Evolutionary conservation across 2,113 vertebrate genomes (phyloP).

Genomic region (Halichoeres trimaculatus): DNA sequence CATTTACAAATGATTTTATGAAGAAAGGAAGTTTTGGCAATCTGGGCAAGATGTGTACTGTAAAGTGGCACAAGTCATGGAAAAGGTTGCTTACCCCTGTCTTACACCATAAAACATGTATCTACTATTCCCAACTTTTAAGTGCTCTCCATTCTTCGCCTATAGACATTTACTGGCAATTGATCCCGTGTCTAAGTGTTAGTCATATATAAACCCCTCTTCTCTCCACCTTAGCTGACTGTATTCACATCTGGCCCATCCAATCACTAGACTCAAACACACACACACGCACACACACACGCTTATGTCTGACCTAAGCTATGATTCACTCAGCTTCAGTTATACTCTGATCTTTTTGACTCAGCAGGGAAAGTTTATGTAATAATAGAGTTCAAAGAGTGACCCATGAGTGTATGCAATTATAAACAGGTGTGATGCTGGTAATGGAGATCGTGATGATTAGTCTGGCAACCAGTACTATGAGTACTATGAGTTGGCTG

Average conservation of each 20-base stretch:
- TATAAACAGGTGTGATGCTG: slow-evolving; percentile 35
- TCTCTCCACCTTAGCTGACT: slow-evolving; percentile 57
- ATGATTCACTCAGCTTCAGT: slow-evolving; percentile 54
- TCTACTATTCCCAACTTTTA: slow-evolving; percentile 35
- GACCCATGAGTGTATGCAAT: slow-evolving; percentile 14
- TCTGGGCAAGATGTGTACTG: too few relatives aligned
- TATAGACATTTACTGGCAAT: slow-evolving; percentile 77
- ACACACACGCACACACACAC: slow-evolving; percentile 3
- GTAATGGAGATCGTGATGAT: slow-evolving; percentile 6
- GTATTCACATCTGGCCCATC: slow-evolving; percentile 64
- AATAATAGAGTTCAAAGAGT: slow-evolving; percentile 44
- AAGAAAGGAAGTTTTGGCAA: too few relatives aligned
- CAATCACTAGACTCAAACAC: slow-evolving; percentile 35
- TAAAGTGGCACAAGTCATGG: too few relatives aligned
- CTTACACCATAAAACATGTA: too few relatives aligned
- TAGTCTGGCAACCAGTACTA: background rate
- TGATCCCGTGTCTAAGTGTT: slow-evolving; percentile 80
- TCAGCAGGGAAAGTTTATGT: slow-evolving; percentile 47
- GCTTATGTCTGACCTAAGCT: slow-evolving; percentile 23
- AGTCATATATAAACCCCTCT: slow-evolving; percentile 78
- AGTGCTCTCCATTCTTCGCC: slow-evolving; percentile 62
- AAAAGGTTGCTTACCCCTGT: too few relatives aligned
- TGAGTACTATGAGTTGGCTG: background rate
- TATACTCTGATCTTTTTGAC: slow-evolving; percentile 47
- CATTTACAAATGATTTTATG: too few relatives aligned